Evolutionary conservation across 2,888 invertebrate genomes (phyloP).

Genomic region (Spodoptera littoralis): DNA sequence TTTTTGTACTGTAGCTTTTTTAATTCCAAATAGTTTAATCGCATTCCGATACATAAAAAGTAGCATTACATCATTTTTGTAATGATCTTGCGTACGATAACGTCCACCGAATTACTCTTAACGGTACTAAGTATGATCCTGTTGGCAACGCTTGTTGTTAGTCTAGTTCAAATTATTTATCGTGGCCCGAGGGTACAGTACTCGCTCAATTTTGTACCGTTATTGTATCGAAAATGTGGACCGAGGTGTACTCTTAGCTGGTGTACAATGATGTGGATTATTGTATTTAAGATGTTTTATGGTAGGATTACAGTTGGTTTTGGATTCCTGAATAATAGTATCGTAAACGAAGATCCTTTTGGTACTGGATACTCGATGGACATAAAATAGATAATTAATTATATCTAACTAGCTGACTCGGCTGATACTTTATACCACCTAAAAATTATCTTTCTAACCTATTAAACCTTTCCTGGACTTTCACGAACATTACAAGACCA

Average conservation of each 20-base stretch:
- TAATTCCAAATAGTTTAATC: slow-evolving; percentile 5
- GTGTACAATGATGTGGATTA: slow-evolving; percentile 35
- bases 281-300: neutral
- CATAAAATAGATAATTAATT: too few species aligned
- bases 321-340: too few species aligned
- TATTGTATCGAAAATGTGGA: slow-evolving; percentile 39
- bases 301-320: neutral
- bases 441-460: too few species aligned
- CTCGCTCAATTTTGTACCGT: slow-evolving; percentile 43
- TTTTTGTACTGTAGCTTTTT: neutral
- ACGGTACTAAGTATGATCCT: slow-evolving; percentile 41
- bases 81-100: slow-evolving; percentile 26
- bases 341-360: too few species aligned
- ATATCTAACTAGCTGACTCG: too few species aligned
- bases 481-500: too few species aligned
- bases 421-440: too few species aligned
- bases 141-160: slow-evolving; percentile 18
- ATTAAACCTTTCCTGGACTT: too few species aligned
- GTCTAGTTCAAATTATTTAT: slow-evolving; percentile 44
- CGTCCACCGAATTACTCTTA: slow-evolving; percentile 35
- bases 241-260: slow-evolving; percentile 29
- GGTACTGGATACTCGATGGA: too few species aligned
- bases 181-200: slow-evolving; percentile 30
- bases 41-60: slow-evolving; percentile 10
- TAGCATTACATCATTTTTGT: slow-evolving; percentile 22